Percentiles rank a stretch among this genome's conserved stretches.
Evolutionary conservation across 2,888 invertebrate species (phyloP).

Genomic region (Trileptium ribeirensis): DNA sequence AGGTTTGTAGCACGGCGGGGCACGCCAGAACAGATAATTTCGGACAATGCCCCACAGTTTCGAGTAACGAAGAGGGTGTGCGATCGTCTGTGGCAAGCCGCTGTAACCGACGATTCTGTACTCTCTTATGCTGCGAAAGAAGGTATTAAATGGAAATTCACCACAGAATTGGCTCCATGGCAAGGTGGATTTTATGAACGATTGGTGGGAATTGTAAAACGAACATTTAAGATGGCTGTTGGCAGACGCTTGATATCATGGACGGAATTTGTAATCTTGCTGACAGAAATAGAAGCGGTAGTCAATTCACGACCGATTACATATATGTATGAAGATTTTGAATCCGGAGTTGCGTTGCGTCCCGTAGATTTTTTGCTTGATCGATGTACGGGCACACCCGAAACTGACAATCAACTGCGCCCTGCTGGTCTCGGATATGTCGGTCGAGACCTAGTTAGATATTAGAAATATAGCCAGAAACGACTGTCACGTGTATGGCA

Average conservation of each 20-base stretch:
- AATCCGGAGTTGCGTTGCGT: neutral
- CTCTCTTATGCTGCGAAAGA: conserved; percentile 9
- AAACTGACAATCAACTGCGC: neutral
- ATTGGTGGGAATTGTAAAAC: no score
- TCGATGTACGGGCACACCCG: neutral
- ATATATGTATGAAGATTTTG: neutral
- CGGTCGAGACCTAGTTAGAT: no score
- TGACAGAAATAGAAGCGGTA: neutral
- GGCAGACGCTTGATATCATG: neutral
- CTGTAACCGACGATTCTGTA: neutral
- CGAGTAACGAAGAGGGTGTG: conserved; percentile 47
- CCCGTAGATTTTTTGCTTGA: neutral
- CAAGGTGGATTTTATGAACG: conserved; percentile 55
- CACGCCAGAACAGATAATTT: conserved; percentile 44
- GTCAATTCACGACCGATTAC: neutral
- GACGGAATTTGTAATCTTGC: neutral
- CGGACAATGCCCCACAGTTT: conserved; percentile 53
- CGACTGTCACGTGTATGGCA: neutral
- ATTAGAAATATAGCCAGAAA: neutral
- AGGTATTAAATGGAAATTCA: no score
- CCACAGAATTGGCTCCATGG: no score
- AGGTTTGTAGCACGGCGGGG: conserved; percentile 49
- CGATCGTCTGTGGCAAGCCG: conserved; percentile 20
- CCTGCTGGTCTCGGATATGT: no score
- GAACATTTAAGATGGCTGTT: conserved; percentile 46